Percentiles rank a stretch among this genome's conserved stretches.
Evolutionary conservation across 2,888 invertebrate species (phyloP).

Genomic region (Polydrusus pterygomalis): DNA sequence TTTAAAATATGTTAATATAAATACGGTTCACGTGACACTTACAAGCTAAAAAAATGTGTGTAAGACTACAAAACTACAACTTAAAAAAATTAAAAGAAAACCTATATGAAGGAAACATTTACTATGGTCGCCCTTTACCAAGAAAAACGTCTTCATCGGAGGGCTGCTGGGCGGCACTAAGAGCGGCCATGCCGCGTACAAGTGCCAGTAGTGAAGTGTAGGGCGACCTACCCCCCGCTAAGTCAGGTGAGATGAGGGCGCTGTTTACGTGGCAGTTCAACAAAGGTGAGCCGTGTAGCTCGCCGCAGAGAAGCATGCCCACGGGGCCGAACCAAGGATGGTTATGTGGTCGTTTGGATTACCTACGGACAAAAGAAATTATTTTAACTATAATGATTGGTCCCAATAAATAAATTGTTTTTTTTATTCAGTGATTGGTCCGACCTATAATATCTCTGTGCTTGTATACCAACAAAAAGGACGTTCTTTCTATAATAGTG

Average conservation of each 20-base stretch:
- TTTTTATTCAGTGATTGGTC: no score
- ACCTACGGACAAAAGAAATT: constrained; percentile 64
- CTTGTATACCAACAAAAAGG: no score
- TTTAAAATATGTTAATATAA: no score
- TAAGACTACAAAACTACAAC: not conserved
- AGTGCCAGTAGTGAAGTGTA: constrained; percentile 77
- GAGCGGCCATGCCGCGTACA: constrained; percentile 76
- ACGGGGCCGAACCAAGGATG: constrained; percentile 52
- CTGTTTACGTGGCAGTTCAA: constrained; percentile 70
- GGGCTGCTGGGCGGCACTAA: constrained; percentile 74
- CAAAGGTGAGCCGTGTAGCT: constrained; percentile 73
- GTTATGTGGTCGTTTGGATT: constrained; percentile 60
- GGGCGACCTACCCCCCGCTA: constrained; percentile 69
- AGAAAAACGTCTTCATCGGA: constrained; percentile 80
- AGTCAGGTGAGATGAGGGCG: constrained; percentile 65
- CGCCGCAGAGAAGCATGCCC: constrained; percentile 75
- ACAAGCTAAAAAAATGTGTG: no score
- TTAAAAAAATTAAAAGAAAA: not conserved
- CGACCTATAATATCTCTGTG: no score
- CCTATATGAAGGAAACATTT: not conserved
- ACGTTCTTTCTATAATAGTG: no score
- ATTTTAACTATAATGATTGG: not conserved
- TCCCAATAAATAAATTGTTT: no score
- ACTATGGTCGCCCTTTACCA: constrained; percentile 72
- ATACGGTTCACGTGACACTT: no score